Evolutionary conservation across 2,113 vertebrate species (phyloP).

Genomic region (Otis tarda): DNA sequence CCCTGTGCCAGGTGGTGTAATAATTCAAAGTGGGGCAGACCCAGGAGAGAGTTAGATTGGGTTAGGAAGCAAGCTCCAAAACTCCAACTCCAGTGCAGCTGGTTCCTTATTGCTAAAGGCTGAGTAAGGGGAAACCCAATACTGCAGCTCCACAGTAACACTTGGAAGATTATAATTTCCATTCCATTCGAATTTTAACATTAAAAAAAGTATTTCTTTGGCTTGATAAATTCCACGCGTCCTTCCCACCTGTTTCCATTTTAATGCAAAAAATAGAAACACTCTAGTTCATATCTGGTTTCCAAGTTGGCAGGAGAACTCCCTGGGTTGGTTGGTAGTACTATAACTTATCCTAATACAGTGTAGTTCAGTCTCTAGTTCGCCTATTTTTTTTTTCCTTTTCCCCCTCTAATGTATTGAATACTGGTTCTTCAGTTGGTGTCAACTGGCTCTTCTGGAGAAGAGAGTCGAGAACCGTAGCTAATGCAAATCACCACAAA

Average conservation of each 20-base stretch:
- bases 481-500: not conserved
- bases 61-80: constrained; percentile 63
- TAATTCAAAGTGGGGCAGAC: constrained; percentile 63
- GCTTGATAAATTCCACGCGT: constrained; percentile 62
- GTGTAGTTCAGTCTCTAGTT: not conserved
- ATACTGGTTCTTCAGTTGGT: not conserved
- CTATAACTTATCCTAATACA: not conserved
- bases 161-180: constrained; percentile 63
- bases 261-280: constrained; percentile 72
- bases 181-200: constrained; percentile 64
- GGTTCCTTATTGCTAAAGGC: constrained; percentile 61
- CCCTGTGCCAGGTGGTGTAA: constrained; percentile 59
- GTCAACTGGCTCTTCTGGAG: not conserved
- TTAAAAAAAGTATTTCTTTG: constrained; percentile 54
- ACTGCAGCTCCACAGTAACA: constrained; percentile 55
- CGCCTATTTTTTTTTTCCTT: not conserved
- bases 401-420: not conserved
- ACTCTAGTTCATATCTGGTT: constrained; percentile 43
- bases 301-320: constrained; percentile 42
- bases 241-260: constrained; percentile 73
- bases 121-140: constrained; percentile 67
- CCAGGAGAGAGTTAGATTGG: constrained; percentile 46
- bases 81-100: constrained; percentile 27
- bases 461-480: not conserved
- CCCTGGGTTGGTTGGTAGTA: not conserved